These are phyloP conservation scores for Protophormia terraenovae DNA, from an alignment of 2,888 invertebrate species.

Conservation along the genomic window DNA sequence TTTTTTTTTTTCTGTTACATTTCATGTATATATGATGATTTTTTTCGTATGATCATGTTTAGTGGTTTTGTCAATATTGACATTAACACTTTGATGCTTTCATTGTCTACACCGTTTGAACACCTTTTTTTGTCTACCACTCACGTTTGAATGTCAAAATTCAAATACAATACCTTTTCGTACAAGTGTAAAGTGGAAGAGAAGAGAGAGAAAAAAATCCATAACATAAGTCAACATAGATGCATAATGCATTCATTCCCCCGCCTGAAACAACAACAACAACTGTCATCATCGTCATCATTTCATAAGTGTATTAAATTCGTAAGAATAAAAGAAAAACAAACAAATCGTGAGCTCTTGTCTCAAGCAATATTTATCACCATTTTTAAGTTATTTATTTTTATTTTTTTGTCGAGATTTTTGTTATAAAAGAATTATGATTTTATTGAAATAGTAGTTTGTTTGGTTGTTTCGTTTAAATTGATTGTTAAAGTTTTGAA, in stretches of 20 bases:
- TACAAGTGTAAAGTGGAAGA: background rate
- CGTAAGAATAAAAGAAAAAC: slow-evolving; percentile 1
- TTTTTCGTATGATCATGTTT: slow-evolving; percentile 63
- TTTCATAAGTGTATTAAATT: slow-evolving; percentile 27
- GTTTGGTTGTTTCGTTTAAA: slow-evolving; percentile 3
- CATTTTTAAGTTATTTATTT: background rate
- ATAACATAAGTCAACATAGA: slow-evolving; percentile 29
- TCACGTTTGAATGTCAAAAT: slow-evolving; percentile 55
- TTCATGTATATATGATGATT: slow-evolving; percentile 39
- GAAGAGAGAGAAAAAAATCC: background rate
- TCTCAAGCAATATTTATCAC: slow-evolving; percentile 10
- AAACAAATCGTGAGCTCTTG: slow-evolving; percentile 14
- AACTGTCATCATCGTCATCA: slow-evolving; percentile 31
- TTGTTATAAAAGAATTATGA: background rate
- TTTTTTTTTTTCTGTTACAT: slow-evolving; percentile 14
- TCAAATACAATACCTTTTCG: slow-evolving; percentile 6
- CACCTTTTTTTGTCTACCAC: slow-evolving; percentile 40
- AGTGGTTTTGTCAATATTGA: slow-evolving; percentile 69
- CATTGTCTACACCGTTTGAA: slow-evolving; percentile 59
- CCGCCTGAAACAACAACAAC: background rate
- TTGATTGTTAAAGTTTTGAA: background rate
- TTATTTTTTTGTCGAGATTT: background rate
- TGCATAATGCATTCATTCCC: background rate
- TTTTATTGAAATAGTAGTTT: slow-evolving; percentile 7
- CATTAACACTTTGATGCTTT: slow-evolving; percentile 67